phyloP scores from a whole-genome alignment of 2,888 invertebrate genomes.

The Drosophila limbata region DNA sequence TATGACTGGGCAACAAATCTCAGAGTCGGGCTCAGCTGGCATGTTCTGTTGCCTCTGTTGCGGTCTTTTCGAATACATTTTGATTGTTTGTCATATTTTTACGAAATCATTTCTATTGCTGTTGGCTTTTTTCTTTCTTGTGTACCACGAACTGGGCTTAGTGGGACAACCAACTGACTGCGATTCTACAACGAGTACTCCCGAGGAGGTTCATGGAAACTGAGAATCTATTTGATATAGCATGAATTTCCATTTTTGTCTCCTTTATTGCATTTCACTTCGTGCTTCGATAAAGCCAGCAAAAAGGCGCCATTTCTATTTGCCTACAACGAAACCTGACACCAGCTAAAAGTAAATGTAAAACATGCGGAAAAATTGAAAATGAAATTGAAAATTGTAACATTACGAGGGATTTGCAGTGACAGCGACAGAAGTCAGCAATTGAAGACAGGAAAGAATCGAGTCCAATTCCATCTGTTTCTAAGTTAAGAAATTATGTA shows the following conservation, averaged over 20 bases:
- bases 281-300: constrained; percentile 10
- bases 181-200: not conserved
- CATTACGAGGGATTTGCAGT: constrained; percentile 71
- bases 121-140: constrained; percentile 5
- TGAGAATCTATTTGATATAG: constrained; percentile 7
- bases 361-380: constrained; percentile 56
- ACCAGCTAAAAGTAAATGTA: constrained; percentile 1
- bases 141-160: constrained; percentile 22
- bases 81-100: constrained; percentile 82
- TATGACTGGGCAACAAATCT: constrained; percentile 69
- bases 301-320: constrained; percentile 6
- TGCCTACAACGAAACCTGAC: constrained; percentile 5
- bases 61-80: constrained; percentile 73
- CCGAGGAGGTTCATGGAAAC: not conserved
- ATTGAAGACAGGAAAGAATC: constrained; percentile 6
- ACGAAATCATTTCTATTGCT: constrained; percentile 62
- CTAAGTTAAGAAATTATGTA: too few relatives aligned
- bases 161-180: constrained; percentile 2
- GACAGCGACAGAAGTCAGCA: constrained; percentile 54
- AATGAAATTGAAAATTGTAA: constrained; percentile 75
- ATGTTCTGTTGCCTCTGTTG: constrained; percentile 64
- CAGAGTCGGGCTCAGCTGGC: constrained; percentile 69
- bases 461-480: not conserved
- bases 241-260: not conserved
- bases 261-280: constrained; percentile 10